phyloP scores from a whole-genome alignment of 2,888 invertebrate species.

The Andrena marginata region DNA sequence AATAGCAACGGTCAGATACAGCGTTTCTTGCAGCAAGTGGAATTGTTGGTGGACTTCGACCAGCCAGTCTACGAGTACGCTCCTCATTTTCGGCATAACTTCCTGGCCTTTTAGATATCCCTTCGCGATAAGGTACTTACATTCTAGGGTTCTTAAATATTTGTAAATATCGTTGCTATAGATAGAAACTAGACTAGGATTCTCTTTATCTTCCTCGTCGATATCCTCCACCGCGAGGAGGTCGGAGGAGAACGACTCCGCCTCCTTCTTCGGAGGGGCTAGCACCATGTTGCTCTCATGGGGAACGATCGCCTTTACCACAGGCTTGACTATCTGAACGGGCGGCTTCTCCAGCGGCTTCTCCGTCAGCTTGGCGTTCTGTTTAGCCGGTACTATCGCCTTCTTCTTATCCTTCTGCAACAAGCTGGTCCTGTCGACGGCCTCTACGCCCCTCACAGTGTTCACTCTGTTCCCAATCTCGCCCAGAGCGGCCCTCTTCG shows the following conservation, averaged over 20 bases:
- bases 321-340: slow-evolving; percentile 73
- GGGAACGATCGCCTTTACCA: slow-evolving; percentile 61
- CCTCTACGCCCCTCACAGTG: slow-evolving; percentile 82
- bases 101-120: slow-evolving; percentile 90
- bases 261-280: slow-evolving; percentile 55
- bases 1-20: slow-evolving; percentile 94
- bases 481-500: slow-evolving; percentile 85
- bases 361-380: slow-evolving; percentile 57
- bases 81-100: slow-evolving; percentile 94
- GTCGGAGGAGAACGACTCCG: slow-evolving; percentile 78
- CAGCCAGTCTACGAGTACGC: slow-evolving; percentile 96
- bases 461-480: slow-evolving; percentile 86
- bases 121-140: slow-evolving; percentile 88
- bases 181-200: slow-evolving; percentile 92
- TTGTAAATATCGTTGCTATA: slow-evolving; percentile 96
- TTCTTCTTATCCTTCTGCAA: slow-evolving; percentile 73
- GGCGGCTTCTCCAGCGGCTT: slow-evolving; percentile 71
- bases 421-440: slow-evolving; percentile 76
- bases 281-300: slow-evolving; percentile 35
- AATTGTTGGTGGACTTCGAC: slow-evolving; percentile 96
- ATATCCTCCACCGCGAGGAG: slow-evolving; percentile 88
- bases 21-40: slow-evolving; percentile 93
- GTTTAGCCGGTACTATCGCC: slow-evolving; percentile 48
- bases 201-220: slow-evolving; percentile 90
- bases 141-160: slow-evolving; percentile 92